Conservation (phyloP, 2,888 invertebrate genomes). For the Philereme transversata region DNA sequence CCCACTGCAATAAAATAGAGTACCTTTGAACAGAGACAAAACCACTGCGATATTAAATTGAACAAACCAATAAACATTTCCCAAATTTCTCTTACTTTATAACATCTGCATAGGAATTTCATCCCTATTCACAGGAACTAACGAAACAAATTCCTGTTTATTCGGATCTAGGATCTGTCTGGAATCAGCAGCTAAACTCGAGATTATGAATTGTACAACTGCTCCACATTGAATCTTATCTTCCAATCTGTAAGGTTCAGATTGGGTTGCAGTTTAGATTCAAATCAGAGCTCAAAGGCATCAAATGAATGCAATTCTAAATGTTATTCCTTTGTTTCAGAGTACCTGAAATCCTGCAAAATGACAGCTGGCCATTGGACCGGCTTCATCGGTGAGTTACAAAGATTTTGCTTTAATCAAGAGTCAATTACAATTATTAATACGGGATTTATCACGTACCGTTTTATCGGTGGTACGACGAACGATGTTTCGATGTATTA, state of each 20-base stretch:
- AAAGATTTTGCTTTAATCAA: neutral
- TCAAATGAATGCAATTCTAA: conserved; percentile 22
- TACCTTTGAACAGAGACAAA: neutral
- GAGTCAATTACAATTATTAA: too few relatives aligned
- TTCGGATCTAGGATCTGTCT: neutral
- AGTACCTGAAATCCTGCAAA: conserved; percentile 41
- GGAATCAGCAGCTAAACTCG: neutral
- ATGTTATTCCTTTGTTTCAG: conserved; percentile 54
- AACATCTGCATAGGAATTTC: neutral
- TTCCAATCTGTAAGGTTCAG: neutral
- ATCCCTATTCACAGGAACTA: neutral
- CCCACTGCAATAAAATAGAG: conserved; percentile 5
- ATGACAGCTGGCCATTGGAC: conserved; percentile 61
- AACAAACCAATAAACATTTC: neutral
- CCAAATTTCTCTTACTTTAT: neutral
- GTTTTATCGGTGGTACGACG: too few relatives aligned
- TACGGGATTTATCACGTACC: too few relatives aligned
- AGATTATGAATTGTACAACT: neutral
- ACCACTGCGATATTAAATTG: neutral
- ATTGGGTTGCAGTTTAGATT: neutral
- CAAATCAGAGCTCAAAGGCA: conserved; percentile 4
- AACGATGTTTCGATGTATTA: too few relatives aligned
- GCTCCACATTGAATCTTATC: neutral
- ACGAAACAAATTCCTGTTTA: neutral
- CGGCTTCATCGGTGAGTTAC: conserved; percentile 60